Base-by-base conservation (phyloP, 1,140 invertebrate genomes). In the Hyles vespertilio region DNA sequence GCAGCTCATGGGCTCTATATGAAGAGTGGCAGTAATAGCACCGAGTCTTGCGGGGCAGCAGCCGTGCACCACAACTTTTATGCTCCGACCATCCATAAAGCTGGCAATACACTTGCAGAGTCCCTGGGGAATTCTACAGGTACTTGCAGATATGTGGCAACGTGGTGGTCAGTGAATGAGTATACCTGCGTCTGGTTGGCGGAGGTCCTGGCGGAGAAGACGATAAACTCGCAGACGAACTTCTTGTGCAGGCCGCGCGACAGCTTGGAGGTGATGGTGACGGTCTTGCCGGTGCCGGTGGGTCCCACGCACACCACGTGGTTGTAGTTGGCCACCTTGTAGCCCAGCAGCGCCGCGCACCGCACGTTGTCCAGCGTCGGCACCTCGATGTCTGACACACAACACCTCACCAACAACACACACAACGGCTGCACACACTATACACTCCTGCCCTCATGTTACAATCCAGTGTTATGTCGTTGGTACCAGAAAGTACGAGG, bases 311-410 rank as follows among this genome's bases (percentile, higher is more conserved):
- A 94, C 7, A 96, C 79, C 8, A 92, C 89, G 67, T 94, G 93
- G 56, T 92, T 92, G 61, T 92, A 89, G 54, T 91, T 92, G 2
- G 70, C 52, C 3, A 94, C 65, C 52, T 94, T 86, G 61, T 91
- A 89, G 60, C 93, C 92, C 2, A 94, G 74, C 11, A 96, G 81
- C 47, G 93, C 89, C 32, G 91, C 87, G 69, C 93, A 96, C 68
- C 96, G 95, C 0, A 95, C 91, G 1, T 95, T 96, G 74, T 98
- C 97, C 7, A 96, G 87, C 0, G 96, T 98, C 1, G 96, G 96
- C n/a, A 98, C 90, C 61, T 92, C 92, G 46, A 94, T 89, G 36
- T 89, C 88, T 89, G 61, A 1, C n/a, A 47, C 51, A 65, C 5
- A 36, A 50, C 32, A 9, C 22, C 22, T 22, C 22, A 2, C 22